These are phyloP conservation scores for Cercopithecus mitis DNA, from an alignment of 2,797 vertebrate genomes.

Conservation along the genomic window DNA sequence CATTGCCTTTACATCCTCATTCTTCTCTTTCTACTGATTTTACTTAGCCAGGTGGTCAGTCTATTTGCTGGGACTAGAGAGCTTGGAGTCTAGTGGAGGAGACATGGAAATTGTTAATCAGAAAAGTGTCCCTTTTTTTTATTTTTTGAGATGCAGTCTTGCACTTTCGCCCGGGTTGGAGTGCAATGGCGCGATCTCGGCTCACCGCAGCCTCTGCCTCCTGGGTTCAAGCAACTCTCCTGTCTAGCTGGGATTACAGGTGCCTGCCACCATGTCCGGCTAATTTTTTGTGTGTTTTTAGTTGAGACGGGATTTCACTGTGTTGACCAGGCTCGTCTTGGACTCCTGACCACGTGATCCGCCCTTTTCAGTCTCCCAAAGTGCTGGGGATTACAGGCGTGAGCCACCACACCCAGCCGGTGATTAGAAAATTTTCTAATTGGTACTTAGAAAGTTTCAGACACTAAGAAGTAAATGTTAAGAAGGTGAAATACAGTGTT, in stretches of 20 bases:
- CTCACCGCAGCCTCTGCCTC: background rate
- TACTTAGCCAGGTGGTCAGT: background rate
- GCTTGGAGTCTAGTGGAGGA: background rate
- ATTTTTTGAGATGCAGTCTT: background rate
- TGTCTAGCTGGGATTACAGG: background rate
- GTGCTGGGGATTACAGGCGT: background rate
- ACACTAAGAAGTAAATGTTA: background rate
- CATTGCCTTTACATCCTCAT: background rate
- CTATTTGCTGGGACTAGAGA: background rate
- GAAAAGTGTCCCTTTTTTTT: background rate
- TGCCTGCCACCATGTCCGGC: background rate
- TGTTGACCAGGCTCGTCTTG: background rate
- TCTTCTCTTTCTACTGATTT: conserved; percentile 6
- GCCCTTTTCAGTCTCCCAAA: background rate
- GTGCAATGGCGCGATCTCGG: background rate
- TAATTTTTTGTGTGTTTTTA: background rate
- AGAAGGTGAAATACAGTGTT: background rate
- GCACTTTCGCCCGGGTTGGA: background rate
- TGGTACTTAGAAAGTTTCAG: too few species aligned
- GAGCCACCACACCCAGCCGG: background rate
- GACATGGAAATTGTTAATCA: background rate
- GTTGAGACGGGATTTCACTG: background rate
- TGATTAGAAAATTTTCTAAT: background rate
- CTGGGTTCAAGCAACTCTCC: background rate
- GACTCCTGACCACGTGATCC: background rate